phyloP scores from a whole-genome alignment of 2,888 invertebrate species.

The Ochropacha duplaris region DNA sequence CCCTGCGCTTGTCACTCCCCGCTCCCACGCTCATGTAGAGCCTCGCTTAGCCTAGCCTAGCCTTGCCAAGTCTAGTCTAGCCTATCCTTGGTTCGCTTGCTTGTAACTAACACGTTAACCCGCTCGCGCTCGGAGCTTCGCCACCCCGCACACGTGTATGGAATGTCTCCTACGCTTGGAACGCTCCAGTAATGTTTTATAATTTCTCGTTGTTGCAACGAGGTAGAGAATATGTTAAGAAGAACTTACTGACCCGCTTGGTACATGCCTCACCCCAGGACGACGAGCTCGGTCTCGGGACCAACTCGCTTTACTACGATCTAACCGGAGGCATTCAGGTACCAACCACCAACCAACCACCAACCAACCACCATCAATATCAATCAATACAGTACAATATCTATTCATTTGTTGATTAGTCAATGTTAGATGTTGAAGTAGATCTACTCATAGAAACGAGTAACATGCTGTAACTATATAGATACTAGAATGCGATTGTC shows the following conservation, averaged over 20 bases:
- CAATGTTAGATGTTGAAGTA: conserved; percentile 14
- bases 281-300: conserved; percentile 80
- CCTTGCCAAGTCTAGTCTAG: conserved; percentile 34
- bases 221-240: conserved; percentile 72
- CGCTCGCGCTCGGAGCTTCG: conserved; percentile 60
- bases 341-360: too few species aligned
- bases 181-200: conserved; percentile 64
- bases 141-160: conserved; percentile 37
- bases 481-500: conserved; percentile 38
- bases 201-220: conserved; percentile 72
- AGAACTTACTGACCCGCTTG: conserved; percentile 79
- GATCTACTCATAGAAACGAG: conserved; percentile 12
- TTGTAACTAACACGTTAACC: conserved; percentile 57
- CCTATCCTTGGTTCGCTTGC: conserved; percentile 33
- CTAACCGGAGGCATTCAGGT: conserved; percentile 83
- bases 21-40: conserved; percentile 37
- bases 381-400: conserved; percentile 32
- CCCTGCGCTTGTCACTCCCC: conserved; percentile 43
- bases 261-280: conserved; percentile 80
- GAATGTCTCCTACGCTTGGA: conserved; percentile 47
- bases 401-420: conserved; percentile 19
- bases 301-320: conserved; percentile 82
- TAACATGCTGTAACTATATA: conserved; percentile 19
- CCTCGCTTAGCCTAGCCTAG: conserved; percentile 26
- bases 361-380: too few species aligned